Conservation (phyloP, 2,113 vertebrate genomes). For the Anarrhichthys ocellatus region DNA sequence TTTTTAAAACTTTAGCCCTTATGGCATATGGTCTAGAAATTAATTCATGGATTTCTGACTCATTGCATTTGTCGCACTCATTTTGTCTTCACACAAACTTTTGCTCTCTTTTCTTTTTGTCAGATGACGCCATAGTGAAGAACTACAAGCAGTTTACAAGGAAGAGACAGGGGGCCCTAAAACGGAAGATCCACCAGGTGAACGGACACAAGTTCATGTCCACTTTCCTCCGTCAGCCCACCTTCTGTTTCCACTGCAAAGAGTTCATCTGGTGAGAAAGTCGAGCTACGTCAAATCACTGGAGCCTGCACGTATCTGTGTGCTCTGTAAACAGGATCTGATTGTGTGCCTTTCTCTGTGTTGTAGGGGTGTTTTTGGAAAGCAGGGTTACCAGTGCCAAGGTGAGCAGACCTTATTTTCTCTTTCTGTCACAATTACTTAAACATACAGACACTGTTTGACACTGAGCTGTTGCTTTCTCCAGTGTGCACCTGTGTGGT, state of each 20-base stretch:
- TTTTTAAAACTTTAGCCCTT: neutral
- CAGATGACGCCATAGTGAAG: slow-evolving; percentile 74
- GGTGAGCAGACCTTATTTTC: slow-evolving; percentile 77
- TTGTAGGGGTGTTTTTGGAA: slow-evolving; percentile 96
- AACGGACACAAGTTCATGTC: slow-evolving; percentile 99
- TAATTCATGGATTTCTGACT: neutral
- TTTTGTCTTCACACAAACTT: neutral
- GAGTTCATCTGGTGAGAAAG: slow-evolving; percentile 96
- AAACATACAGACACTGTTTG: neutral
- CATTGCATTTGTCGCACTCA: neutral
- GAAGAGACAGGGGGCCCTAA: slow-evolving; percentile 92
- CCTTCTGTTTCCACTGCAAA: slow-evolving; percentile 97
- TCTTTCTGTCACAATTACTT: neutral
- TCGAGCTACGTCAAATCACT: rapidly evolving
- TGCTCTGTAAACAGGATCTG: slow-evolving; percentile 16
- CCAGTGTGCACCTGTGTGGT: slow-evolving; percentile 97
- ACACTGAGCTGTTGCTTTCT: neutral
- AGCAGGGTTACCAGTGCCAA: slow-evolving; percentile 99
- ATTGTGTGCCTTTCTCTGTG: slow-evolving; percentile 58
- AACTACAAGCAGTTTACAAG: slow-evolving; percentile 91
- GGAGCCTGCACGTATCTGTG: neutral
- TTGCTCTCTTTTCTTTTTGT: neutral
- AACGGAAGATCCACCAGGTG: slow-evolving; percentile 93
- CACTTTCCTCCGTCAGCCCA: slow-evolving; percentile 95
- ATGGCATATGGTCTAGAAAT: neutral